A percentile compares a stretch with the other conserved stretches of the same genome.
Conservation (phyloP, 2,797 vertebrate species). For the Acropternis orthonyx region DNA sequence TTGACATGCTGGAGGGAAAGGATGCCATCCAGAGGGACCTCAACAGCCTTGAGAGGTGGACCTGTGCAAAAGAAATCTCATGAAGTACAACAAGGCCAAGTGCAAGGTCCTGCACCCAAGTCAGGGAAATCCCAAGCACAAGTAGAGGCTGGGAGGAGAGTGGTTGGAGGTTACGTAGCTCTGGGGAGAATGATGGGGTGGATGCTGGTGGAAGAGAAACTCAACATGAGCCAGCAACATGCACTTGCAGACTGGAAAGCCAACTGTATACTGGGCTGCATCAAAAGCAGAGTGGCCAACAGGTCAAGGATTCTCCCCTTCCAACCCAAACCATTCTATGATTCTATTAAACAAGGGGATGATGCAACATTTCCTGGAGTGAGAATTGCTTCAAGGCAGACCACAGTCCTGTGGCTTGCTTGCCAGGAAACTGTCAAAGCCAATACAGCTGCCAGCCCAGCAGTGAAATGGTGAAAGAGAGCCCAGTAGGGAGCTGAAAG, state of each 20-base stretch:
- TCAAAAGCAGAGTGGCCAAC: not conserved
- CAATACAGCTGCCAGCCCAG: not conserved
- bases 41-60: not conserved
- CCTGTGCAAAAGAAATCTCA: not conserved
- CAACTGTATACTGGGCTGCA: not conserved
- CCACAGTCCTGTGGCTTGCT: rapidly evolving
- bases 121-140: not conserved
- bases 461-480: not conserved
- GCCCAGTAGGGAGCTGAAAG: not conserved
- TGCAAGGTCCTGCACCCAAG: not conserved
- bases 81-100: not conserved
- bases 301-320: not conserved
- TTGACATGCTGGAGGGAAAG: rapidly evolving
- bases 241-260: not conserved
- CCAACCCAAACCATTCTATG: not conserved
- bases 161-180: not conserved
- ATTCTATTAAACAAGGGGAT: not conserved
- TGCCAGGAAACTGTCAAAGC: not conserved
- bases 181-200: not conserved
- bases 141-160: not conserved
- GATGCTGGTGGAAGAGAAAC: not conserved
- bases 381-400: not conserved
- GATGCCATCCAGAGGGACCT: not conserved
- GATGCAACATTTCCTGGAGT: not conserved
- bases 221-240: not conserved